A percentile compares a stretch with the other conserved stretches of the same genome.
phyloP scores from a whole-genome alignment of 2,113 vertebrate species.

The Mionectes macconnelli region DNA sequence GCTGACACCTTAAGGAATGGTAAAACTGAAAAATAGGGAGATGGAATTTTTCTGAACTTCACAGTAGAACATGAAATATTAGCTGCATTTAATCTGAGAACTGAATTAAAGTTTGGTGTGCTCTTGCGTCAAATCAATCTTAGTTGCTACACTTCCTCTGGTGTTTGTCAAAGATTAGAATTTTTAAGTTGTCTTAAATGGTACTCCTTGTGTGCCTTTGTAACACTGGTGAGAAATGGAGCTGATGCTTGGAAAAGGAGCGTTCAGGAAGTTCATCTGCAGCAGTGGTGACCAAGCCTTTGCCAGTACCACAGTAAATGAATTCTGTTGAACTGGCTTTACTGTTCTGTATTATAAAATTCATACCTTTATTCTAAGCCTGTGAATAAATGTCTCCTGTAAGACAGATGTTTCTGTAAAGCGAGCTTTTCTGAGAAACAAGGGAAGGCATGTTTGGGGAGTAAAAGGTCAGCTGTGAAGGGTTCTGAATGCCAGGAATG shows the following conservation, averaged over 20 bases:
- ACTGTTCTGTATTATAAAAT: not conserved
- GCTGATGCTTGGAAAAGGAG: not conserved
- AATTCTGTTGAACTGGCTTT: not conserved
- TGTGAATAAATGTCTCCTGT: not conserved
- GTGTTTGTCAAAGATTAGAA: not conserved
- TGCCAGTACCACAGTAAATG: not conserved
- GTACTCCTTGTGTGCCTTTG: not conserved
- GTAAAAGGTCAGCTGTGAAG: not conserved
- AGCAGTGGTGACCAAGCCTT: not conserved
- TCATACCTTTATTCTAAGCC: not conserved
- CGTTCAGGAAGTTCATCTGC: not conserved
- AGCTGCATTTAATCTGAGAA: not conserved
- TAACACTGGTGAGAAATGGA: not conserved
- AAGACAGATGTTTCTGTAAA: not conserved
- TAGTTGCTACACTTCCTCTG: not conserved
- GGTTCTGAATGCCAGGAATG: slow-evolving; percentile 17
- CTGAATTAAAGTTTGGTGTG: not conserved
- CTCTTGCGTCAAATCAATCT: not conserved
- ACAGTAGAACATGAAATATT: not conserved
- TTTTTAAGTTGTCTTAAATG: not conserved
- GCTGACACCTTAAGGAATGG: not conserved
- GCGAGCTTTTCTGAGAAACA: not conserved
- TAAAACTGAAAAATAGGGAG: not conserved
- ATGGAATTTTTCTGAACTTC: not conserved
- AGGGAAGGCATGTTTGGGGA: not conserved